Base-by-base conservation (phyloP, 2,113 vertebrate species). In the Siniperca knerii region DNA sequence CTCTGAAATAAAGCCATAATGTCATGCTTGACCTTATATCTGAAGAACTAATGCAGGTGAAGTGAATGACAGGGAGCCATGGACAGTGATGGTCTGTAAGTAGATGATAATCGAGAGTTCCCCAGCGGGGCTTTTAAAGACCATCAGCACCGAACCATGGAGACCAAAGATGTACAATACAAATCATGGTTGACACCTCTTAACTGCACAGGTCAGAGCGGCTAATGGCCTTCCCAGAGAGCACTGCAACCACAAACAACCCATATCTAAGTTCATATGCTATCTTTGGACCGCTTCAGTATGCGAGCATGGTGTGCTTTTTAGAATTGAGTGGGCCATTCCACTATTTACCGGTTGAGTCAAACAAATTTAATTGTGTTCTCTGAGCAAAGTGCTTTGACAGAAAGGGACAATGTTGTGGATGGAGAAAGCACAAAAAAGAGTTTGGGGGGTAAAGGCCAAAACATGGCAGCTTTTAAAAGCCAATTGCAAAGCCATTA, bases 401-500 rank as follows among this genome's bases (percentile, higher is more conserved):
- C 74, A 76, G 80, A 92, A 85, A 81, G 64, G 84, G 72, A 44
- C 23, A 57, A 46, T 64, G 68, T 33, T 75, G 58, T 70, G 55
- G 54, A 81, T 73, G 60, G 57, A 64, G n/a, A 54, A 44, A 50
- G 33, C 40, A 44, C 48, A 16, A 55, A 68, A 57, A 25, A 68
- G 54, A 25, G 64, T 77, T 54, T 25, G 33, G 42, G 64, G 55
- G 77, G 65, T 66, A 83, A 90, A 90, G 76, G 76, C 55, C 61
- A 78, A 58, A 89, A 77, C 81, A 88, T 21, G 58, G 80, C 70
- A 87, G 82, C 87, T 83, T 92, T 92, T 92, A 91, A 93, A 92
- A 94, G 74, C 83, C 92, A 93, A 90, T 93, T 88, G 90, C 77
- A 77, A 89, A 90, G 75, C 91, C 92, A 94, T 94, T 94, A 92